Conservation (phyloP, 2,888 invertebrate species). For the Spodoptera exigua region DNA sequence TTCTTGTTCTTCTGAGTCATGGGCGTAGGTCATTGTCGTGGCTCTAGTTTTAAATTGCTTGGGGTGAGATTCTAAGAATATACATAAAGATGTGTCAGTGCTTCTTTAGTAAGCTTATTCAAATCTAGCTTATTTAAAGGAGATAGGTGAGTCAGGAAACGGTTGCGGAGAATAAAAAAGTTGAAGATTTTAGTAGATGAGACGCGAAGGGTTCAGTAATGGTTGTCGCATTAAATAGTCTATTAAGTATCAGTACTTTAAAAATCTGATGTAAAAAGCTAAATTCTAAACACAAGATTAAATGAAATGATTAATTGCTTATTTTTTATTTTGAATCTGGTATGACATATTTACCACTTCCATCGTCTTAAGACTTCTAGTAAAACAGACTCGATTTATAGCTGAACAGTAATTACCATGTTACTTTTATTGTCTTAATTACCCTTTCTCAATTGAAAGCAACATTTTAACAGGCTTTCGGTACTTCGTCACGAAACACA, state of each 20-base stretch:
- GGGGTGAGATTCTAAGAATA: conserved; percentile 34
- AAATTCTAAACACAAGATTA: neutral
- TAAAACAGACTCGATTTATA: too few relatives aligned
- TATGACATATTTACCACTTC: too few relatives aligned
- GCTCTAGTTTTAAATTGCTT: conserved; percentile 18
- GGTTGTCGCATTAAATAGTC: too few relatives aligned
- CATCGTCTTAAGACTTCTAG: too few relatives aligned
- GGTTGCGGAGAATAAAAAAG: too few relatives aligned
- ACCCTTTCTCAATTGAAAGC: conserved; percentile 34
- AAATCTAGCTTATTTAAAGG: too few relatives aligned
- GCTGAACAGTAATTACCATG: neutral
- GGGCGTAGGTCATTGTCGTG: neutral
- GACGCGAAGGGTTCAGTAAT: too few relatives aligned
- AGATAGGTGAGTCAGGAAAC: too few relatives aligned
- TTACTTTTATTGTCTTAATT: conserved; percentile 23
- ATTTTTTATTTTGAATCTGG: too few relatives aligned
- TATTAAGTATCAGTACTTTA: neutral
- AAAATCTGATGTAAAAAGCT: neutral
- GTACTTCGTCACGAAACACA: conserved; percentile 35
- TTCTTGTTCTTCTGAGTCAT: conserved; percentile 26
- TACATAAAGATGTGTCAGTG: conserved; percentile 23
- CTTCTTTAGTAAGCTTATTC: neutral
- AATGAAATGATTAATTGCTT: too few relatives aligned
- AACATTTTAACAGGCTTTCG: conserved; percentile 36
- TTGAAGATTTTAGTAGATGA: too few relatives aligned